Percentiles rank a stretch among this genome's conserved stretches.
Conservation (phyloP, 1,140 invertebrate species). For the Bombus breviceps region DNA sequence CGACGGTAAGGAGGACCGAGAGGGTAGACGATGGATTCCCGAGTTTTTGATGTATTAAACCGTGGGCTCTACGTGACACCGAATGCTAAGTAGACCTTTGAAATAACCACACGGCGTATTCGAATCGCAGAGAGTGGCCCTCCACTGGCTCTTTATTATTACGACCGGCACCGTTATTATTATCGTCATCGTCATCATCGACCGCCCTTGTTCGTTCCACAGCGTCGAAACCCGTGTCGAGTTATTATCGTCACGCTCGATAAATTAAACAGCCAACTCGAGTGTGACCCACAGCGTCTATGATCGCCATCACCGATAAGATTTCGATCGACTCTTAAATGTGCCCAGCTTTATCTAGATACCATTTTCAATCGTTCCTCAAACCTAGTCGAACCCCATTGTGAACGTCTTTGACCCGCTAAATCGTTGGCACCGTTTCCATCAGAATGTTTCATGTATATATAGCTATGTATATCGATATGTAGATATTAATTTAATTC, state of each 20-base stretch:
- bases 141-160: constrained; percentile 44
- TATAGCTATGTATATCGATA: not conserved
- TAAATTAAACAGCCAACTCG: constrained; percentile 62
- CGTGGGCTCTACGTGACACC: constrained; percentile 81
- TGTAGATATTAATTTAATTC: not conserved
- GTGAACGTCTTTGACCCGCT: not conserved
- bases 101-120: constrained; percentile 74
- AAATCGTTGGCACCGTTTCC: not conserved
- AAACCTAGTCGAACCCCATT: not conserved
- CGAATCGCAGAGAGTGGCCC: constrained; percentile 53
- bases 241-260: constrained; percentile 53
- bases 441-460: not conserved
- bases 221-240: not conserved
- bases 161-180: constrained; percentile 52
- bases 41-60: constrained; percentile 83
- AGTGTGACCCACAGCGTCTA: constrained; percentile 49
- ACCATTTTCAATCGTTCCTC: constrained; percentile 5
- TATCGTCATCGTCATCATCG: constrained; percentile 45
- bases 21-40: constrained; percentile 59
- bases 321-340: constrained; percentile 63
- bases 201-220: not conserved
- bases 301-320: constrained; percentile 63
- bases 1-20: constrained; percentile 51
- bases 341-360: constrained; percentile 34
- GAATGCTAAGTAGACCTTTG: constrained; percentile 82